Evolutionary conservation across 2,113 vertebrate species (phyloP).

Genomic region (Oenanthe melanoleuca): DNA sequence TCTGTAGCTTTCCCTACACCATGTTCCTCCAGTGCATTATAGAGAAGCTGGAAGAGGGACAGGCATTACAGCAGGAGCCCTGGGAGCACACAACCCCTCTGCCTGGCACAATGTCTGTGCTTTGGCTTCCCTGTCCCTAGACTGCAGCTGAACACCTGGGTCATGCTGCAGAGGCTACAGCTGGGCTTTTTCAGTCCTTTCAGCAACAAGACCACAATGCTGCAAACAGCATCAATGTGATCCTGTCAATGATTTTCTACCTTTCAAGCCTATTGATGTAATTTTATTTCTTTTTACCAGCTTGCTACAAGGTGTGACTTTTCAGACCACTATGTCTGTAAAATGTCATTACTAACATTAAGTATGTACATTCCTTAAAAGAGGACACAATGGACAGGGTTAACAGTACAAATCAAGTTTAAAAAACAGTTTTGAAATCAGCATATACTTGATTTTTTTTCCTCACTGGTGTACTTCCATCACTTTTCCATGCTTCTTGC

Average conservation of each 20-base stretch:
- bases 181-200: background rate
- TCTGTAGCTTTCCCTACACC: background rate
- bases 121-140: background rate
- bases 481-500: background rate
- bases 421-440: background rate
- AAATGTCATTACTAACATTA: background rate
- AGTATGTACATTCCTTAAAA: background rate
- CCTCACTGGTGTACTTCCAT: background rate
- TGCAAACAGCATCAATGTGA: background rate
- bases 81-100: accelerated
- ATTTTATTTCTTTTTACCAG: background rate
- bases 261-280: background rate
- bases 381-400: background rate
- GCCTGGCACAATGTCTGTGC: accelerated
- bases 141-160: background rate
- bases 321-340: background rate
- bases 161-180: background rate
- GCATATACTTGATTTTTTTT: background rate
- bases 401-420: background rate
- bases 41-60: background rate
- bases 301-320: background rate
- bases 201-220: background rate
- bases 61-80: background rate
- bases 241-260: background rate
- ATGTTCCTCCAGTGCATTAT: accelerated